A percentile compares a stretch with the other conserved stretches of the same genome.
Conservation (phyloP, 2,888 invertebrate genomes). For the Beris chalybata region DNA sequence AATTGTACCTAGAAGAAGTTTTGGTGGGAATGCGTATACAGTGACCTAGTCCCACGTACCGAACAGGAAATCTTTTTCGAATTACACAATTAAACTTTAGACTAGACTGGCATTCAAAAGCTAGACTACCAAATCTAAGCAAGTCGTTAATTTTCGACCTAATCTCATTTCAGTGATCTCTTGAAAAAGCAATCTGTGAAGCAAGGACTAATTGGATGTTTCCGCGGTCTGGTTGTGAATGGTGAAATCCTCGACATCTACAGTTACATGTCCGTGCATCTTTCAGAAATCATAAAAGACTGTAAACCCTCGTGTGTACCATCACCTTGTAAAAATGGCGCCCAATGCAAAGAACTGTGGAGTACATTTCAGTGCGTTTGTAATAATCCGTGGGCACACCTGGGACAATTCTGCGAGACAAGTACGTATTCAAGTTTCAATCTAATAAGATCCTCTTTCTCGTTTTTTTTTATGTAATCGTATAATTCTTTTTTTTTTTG, state of each 20-base stretch:
- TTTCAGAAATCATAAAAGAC: conserved; percentile 89
- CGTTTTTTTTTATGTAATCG: conserved; percentile 21
- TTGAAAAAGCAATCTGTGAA: conserved; percentile 80
- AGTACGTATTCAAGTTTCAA: conserved; percentile 64
- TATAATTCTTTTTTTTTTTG: conserved; percentile 44
- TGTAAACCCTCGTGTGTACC: conserved; percentile 94
- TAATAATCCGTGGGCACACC: conserved; percentile 89
- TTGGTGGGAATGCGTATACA: too few relatives aligned
- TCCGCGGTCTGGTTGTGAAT: conserved; percentile 88
- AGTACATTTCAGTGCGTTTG: conserved; percentile 91
- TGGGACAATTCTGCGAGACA: conserved; percentile 85
- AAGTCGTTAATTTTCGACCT: too few relatives aligned
- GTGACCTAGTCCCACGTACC: too few relatives aligned
- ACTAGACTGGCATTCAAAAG: too few relatives aligned
- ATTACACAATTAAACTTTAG: too few relatives aligned
- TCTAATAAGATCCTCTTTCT: conserved; percentile 7
- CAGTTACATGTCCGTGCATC: conserved; percentile 88
- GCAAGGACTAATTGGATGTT: conserved; percentile 91
- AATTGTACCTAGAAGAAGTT: too few relatives aligned
- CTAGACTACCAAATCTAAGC: too few relatives aligned
- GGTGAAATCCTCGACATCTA: conserved; percentile 89
- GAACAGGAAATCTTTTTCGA: too few relatives aligned
- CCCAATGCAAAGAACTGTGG: conserved; percentile 88
- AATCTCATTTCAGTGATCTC: conserved; percentile 64
- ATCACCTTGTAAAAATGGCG: conserved; percentile 90